Evolutionary conservation across 2,888 invertebrate genomes (phyloP).

Genomic region (Bibio marci): DNA sequence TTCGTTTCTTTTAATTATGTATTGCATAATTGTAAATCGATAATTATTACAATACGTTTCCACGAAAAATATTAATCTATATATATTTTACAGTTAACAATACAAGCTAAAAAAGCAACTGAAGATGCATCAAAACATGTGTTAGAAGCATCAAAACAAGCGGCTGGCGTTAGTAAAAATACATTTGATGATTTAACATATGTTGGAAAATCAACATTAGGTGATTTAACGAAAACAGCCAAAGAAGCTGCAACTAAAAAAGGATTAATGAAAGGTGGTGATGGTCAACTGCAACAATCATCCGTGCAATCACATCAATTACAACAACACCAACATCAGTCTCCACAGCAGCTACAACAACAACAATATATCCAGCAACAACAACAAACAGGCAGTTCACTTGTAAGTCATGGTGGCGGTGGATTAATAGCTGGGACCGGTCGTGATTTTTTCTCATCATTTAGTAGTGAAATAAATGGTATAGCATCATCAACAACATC

Average conservation of each 20-base stretch:
- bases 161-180: conserved; percentile 73
- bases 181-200: conserved; percentile 77
- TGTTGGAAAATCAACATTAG: conserved; percentile 77
- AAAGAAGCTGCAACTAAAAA: conserved; percentile 77
- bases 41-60: too few species aligned
- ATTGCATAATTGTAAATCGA: too few species aligned
- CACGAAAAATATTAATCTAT: too few species aligned
- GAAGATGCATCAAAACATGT: conserved; percentile 75
- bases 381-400: conserved; percentile 16
- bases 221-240: conserved; percentile 80
- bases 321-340: background rate
- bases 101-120: conserved; percentile 76
- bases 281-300: conserved; percentile 9
- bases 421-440: conserved; percentile 41
- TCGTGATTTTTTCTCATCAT: conserved; percentile 74
- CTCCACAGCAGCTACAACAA: background rate
- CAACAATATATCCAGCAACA: background rate
- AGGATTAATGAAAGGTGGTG: conserved; percentile 55
- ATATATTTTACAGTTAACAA: conserved; percentile 42
- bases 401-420: conserved; percentile 24
- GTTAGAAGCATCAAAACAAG: conserved; percentile 71
- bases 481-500: conserved; percentile 83
- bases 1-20: too few species aligned
- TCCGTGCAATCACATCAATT: conserved; percentile 1
- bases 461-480: conserved; percentile 84